Conservation (phyloP, 2,797 vertebrate genomes). For the Bradypodion ventrale region DNA sequence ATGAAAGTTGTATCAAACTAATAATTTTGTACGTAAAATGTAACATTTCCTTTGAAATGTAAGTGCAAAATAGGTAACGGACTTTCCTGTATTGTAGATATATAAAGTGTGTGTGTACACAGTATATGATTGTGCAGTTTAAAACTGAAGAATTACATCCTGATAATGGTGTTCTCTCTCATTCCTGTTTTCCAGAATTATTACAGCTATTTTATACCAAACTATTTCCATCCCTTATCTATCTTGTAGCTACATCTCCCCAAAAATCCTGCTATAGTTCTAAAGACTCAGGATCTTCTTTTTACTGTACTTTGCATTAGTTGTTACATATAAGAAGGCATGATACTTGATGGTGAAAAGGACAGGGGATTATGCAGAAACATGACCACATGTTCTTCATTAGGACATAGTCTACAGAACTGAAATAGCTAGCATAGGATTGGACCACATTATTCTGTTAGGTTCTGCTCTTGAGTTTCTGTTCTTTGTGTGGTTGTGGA, state of each 20-base stretch:
- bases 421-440: neutral
- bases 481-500: neutral
- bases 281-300: slow-evolving; percentile 31
- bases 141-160: slow-evolving; percentile 55
- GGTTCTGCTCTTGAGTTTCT: neutral
- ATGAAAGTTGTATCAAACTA: slow-evolving; percentile 44
- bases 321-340: neutral
- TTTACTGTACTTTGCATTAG: neutral
- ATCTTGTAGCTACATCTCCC: slow-evolving; percentile 23
- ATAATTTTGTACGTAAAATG: slow-evolving; percentile 52
- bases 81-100: slow-evolving; percentile 54
- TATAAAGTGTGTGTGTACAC: slow-evolving; percentile 48
- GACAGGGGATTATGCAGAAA: neutral
- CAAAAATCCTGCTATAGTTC: slow-evolving; percentile 28
- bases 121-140: slow-evolving; percentile 52
- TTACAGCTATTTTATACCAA: slow-evolving; percentile 53
- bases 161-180: slow-evolving; percentile 53
- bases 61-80: slow-evolving; percentile 36
- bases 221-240: neutral
- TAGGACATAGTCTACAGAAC: neutral
- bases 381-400: neutral
- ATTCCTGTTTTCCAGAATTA: slow-evolving; percentile 49
- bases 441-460: neutral
- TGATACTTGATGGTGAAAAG: neutral
- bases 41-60: slow-evolving; percentile 53